A percentile compares a stretch with the other conserved stretches of the same genome.
phyloP scores from a whole-genome alignment of 2,888 invertebrate species.

The Hermodice carunculata region DNA sequence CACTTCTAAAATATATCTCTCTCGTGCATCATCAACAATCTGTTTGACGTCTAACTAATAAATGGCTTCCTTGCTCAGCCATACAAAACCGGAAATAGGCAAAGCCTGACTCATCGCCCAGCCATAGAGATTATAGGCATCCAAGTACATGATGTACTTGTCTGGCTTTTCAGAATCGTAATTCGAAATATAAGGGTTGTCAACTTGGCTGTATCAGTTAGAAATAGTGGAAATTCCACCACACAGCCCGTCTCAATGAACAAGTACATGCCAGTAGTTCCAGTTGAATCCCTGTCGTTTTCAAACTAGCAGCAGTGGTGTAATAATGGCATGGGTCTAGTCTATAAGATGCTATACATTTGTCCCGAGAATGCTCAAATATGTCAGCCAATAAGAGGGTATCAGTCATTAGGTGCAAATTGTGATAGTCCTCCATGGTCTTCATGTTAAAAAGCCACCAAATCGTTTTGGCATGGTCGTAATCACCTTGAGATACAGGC shows the following conservation, averaged over 20 bases:
- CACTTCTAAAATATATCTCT: constrained; percentile 68
- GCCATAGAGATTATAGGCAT: not conserved
- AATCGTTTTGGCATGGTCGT: constrained; percentile 20
- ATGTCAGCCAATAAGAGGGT: not conserved
- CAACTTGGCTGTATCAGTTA: too few species aligned
- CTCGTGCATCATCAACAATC: not conserved
- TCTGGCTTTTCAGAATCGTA: too few species aligned
- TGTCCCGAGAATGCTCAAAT: not conserved
- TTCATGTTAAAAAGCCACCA: constrained; percentile 33
- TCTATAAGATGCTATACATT: not conserved
- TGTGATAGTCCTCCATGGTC: not conserved
- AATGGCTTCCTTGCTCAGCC: not conserved
- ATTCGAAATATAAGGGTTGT: too few species aligned
- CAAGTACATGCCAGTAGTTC: constrained; percentile 47
- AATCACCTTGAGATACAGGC: not conserved
- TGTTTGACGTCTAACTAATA: not conserved
- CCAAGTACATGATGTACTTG: too few species aligned
- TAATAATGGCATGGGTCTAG: too few species aligned
- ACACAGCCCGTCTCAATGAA: constrained; percentile 37
- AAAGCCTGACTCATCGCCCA: not conserved
- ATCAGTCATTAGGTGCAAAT: constrained; percentile 39
- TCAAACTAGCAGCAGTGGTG: constrained; percentile 51
- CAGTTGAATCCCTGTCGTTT: constrained; percentile 47
- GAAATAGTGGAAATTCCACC: not conserved
- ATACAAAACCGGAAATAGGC: not conserved